Evolutionary conservation across 2,888 invertebrate genomes (phyloP), one percentile per base, ranked within the genome.

Genomic region (Acanthosepion esculentum): DNA sequence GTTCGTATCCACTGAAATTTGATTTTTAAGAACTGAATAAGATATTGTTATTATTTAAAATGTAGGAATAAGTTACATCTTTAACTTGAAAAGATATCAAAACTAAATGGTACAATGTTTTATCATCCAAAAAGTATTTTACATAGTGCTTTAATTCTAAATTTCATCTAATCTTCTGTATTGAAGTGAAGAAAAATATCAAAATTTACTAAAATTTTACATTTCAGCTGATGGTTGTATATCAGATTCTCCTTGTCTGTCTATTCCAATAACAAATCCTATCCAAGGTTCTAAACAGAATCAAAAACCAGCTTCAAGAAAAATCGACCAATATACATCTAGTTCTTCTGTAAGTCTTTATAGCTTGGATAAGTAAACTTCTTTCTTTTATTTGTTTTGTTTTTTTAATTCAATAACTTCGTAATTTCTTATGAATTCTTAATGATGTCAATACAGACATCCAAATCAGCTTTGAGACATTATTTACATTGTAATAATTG

Each of bases 341-440:
- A 48, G 53, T 93, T 93, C 93, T 93, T 93, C 93, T 93, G 93
- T 93, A 93, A 93, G 93, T 93, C 93, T 93, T 48, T 53, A 93
- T 29, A 50, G 10, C 53, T 53, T 29, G 15, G 53, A 48, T 29
- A 15, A 48, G 26, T 50, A 50, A 53, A 12, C n/a, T 53, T 50
- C 29, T 10, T 23, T 48, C 50, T 92, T 92, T 29, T 23, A 33
- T 48, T 48, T 92, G 48, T 48, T 91, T 91, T 41, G 15, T 92
- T 92, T 92, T 92, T 48, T 41, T 48, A 48, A 29, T 23, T 6
- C 20, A 59, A 59, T 23, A 5, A 23, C 20, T 41, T 41, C 41
- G 41, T 41, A 41, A 41, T 41, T 41, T 41, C 41, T 41, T 41
- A 41, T 41, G 41, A 41, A 41, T 41, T 20, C 20, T 59, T 23